Percentiles rank a stretch among this genome's conserved stretches.
Conservation (phyloP, 1,140 invertebrate genomes). For the Danaus plexippus region DNA sequence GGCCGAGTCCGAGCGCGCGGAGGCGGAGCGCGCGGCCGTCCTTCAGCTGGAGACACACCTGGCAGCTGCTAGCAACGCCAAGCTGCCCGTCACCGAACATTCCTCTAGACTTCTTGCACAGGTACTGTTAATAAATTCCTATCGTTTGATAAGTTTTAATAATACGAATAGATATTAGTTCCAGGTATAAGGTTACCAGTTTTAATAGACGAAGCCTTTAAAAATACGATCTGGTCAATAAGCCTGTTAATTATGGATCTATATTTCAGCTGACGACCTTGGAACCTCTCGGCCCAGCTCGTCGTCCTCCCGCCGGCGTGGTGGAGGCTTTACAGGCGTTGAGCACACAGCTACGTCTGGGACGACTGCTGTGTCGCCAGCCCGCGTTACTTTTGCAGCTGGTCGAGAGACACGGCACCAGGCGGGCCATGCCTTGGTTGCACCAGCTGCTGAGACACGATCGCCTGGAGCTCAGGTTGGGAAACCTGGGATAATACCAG, state of each 20-base stretch:
- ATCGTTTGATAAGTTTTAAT: too few species aligned
- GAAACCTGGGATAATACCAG: too few species aligned
- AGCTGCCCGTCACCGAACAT: conserved; percentile 90
- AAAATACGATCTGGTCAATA: too few species aligned
- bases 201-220: too few species aligned
- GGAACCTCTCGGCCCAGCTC: conserved; percentile 85
- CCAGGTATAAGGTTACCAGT: too few species aligned
- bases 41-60: conserved; percentile 94
- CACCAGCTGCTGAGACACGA: conserved; percentile 94
- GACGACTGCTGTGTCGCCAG: conserved; percentile 92
- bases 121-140: conserved; percentile 35
- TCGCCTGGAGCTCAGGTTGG: conserved; percentile 82
- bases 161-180: too few species aligned
- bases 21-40: conserved; percentile 69
- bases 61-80: conserved; percentile 88
- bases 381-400: conserved; percentile 95
- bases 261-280: conserved; percentile 77
- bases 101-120: conserved; percentile 90
- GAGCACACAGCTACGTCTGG: conserved; percentile 85
- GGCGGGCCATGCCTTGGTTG: conserved; percentile 96
- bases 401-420: conserved; percentile 89
- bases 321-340: conserved; percentile 87
- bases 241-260: too few species aligned
- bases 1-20: conserved; percentile 41
- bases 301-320: conserved; percentile 83